Evolutionary conservation across 2,797 vertebrate species (phyloP).

Genomic region (Numenius phaeopus): DNA sequence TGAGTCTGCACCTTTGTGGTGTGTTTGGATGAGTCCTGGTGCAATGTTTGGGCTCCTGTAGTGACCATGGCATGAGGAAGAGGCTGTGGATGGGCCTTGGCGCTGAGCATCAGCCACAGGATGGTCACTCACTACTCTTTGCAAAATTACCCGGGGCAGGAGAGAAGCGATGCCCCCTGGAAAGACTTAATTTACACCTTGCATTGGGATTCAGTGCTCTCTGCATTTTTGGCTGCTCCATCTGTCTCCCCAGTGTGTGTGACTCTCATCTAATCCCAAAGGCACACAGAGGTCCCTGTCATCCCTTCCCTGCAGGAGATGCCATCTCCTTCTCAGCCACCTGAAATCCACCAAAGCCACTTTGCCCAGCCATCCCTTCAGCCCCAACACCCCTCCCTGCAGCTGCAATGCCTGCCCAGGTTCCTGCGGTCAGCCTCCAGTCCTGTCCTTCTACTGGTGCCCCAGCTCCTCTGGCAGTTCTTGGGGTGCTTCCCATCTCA

Average conservation of each 20-base stretch:
- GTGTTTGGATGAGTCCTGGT: neutral
- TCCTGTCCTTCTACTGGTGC: too few species aligned
- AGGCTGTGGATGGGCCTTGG: neutral
- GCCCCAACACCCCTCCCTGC: neutral
- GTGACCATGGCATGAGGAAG: neutral
- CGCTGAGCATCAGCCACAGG: neutral
- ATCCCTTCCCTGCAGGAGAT: neutral
- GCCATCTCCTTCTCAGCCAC: neutral
- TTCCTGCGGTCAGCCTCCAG: neutral
- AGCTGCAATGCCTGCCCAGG: neutral
- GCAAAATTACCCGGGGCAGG: neutral
- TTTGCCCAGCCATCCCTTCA: neutral
- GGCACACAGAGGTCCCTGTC: neutral
- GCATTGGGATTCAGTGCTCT: neutral
- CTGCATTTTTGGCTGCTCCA: neutral
- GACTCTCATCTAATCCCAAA: neutral
- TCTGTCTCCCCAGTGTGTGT: neutral
- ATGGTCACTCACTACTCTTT: neutral
- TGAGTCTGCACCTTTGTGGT: neutral
- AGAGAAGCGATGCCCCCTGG: neutral
- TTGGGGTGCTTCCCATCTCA: neutral
- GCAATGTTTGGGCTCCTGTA: neutral
- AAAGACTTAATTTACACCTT: neutral
- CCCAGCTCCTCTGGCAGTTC: neutral
- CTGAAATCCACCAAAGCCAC: neutral